Conservation (phyloP, 1,140 invertebrate species). For the Ips nitidus region DNA sequence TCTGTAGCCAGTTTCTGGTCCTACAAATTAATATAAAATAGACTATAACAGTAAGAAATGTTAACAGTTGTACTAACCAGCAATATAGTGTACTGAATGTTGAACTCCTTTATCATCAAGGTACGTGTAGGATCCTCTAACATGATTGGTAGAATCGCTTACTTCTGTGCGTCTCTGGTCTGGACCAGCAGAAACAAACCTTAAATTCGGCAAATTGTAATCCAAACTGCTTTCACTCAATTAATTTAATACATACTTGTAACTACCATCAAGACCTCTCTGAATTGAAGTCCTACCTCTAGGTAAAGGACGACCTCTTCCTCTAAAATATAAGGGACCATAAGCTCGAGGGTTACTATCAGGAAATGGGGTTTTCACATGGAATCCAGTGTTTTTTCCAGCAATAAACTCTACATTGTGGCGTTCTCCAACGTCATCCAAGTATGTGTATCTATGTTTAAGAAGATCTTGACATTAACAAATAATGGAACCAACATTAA, state of each 20-base stretch:
- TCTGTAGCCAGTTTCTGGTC: conserved; percentile 70
- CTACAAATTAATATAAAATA: conserved; percentile 5
- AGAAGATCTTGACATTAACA: too few relatives aligned
- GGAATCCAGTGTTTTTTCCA: conserved; percentile 69
- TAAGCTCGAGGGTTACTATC: conserved; percentile 60
- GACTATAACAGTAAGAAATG: background rate
- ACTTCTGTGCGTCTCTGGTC: conserved; percentile 71
- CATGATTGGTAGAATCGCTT: conserved; percentile 66
- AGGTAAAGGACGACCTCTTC: conserved; percentile 57
- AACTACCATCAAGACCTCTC: conserved; percentile 63
- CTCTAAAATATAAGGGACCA: conserved; percentile 58
- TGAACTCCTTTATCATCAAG: conserved; percentile 73
- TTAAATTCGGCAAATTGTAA: conserved; percentile 41
- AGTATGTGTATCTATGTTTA: conserved; percentile 59
- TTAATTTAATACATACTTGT: conserved; percentile 52
- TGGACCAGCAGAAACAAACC: conserved; percentile 69
- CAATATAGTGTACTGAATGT: conserved; percentile 69
- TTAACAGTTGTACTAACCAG: conserved; percentile 52
- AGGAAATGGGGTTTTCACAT: conserved; percentile 68
- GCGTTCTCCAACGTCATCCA: conserved; percentile 70
- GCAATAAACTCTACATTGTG: conserved; percentile 73
- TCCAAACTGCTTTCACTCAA: too few relatives aligned
- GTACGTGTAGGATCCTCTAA: conserved; percentile 72
- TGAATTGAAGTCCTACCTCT: conserved; percentile 64
- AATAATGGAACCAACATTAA: conserved; percentile 2